These are phyloP conservation scores for Ganaspis sp. DNA, from an alignment of 1,140 invertebrate genomes.

Conservation along the genomic window DNA sequence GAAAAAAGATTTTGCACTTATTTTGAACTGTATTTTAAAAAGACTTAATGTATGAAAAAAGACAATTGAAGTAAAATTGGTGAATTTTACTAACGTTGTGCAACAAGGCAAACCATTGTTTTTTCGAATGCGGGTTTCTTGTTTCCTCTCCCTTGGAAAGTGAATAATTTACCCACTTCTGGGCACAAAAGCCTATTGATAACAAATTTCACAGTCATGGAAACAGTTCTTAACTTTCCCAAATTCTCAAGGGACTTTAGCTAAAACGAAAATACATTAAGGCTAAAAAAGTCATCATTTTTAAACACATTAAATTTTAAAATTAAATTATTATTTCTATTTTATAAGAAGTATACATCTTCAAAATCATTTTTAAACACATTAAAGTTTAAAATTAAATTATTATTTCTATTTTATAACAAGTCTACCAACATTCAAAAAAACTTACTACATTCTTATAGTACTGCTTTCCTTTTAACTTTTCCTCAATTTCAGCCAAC, in stretches of 20 bases:
- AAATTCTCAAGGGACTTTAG: neutral
- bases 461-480: neutral
- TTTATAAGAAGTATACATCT: neutral
- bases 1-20: neutral
- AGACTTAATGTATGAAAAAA: neutral
- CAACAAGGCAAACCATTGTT: neutral
- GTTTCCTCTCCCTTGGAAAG: neutral
- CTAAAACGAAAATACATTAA: neutral
- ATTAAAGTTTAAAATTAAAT: neutral
- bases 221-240: neutral
- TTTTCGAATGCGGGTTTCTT: neutral
- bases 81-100: neutral
- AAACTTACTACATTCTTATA: neutral
- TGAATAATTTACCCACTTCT: neutral
- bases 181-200: neutral
- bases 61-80: neutral
- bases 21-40: neutral
- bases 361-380: no score
- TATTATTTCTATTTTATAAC: no score
- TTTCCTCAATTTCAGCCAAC: neutral
- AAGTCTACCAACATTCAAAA: neutral
- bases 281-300: no score
- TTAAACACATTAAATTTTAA: neutral
- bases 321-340: neutral
- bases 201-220: neutral